Conservation (phyloP, 2,113 vertebrate genomes). For the Nicator chloris region DNA sequence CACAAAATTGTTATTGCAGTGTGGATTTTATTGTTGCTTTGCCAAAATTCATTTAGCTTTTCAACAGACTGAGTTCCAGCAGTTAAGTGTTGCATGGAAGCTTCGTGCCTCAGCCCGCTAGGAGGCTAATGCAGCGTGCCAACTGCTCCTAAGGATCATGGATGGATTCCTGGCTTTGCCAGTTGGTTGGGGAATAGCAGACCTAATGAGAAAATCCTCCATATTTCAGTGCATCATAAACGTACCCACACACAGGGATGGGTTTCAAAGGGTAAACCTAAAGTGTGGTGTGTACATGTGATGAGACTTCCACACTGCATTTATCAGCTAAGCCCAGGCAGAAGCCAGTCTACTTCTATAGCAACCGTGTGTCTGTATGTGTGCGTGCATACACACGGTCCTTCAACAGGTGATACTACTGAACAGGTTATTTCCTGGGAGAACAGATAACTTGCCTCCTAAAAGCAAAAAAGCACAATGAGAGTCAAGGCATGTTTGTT, state of each 20-base stretch:
- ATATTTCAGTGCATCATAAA: slow-evolving; percentile 22
- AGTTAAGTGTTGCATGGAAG: slow-evolving; percentile 42
- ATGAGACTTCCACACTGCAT: not conserved
- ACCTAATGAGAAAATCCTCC: slow-evolving; percentile 50
- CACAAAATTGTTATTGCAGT: not conserved
- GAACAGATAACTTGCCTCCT: not conserved
- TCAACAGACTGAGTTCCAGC: slow-evolving; percentile 52
- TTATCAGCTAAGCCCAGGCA: not conserved
- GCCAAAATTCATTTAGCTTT: slow-evolving; percentile 60
- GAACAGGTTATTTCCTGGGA: not conserved
- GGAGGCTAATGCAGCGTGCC: slow-evolving; percentile 60
- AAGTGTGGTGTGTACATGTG: not conserved
- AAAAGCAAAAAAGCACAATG: not conserved
- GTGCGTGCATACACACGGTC: accelerated
- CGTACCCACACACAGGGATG: not conserved
- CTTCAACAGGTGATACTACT: not conserved
- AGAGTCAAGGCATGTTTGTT: not conserved
- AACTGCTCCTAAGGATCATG: slow-evolving; percentile 55
- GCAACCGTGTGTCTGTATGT: not conserved
- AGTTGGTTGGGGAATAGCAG: slow-evolving; percentile 54
- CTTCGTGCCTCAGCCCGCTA: slow-evolving; percentile 10
- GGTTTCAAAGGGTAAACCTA: not conserved
- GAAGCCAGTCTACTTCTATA: not conserved
- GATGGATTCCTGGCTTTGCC: slow-evolving; percentile 45
- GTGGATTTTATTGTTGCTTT: slow-evolving; percentile 23